phyloP scores from a whole-genome alignment of 2,113 vertebrate species.

The Miniopterus natalensis region DNA sequence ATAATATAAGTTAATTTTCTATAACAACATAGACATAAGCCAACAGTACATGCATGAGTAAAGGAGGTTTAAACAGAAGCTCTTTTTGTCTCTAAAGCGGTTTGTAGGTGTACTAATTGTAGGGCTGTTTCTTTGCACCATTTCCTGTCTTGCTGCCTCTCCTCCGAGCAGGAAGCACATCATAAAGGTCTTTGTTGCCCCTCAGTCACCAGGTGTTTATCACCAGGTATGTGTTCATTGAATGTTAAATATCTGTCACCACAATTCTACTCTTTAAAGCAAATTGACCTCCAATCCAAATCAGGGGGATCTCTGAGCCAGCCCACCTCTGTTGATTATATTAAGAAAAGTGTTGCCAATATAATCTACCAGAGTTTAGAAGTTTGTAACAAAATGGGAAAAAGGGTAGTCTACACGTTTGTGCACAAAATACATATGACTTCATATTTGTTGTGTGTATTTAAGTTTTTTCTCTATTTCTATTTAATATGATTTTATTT shows the following conservation, averaged over 20 bases:
- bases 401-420: background rate
- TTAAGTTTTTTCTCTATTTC: background rate
- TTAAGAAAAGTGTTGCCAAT: background rate
- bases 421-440: background rate
- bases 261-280: background rate
- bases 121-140: background rate
- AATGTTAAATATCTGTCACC: background rate
- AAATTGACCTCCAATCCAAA: background rate
- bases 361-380: background rate
- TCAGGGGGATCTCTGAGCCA: background rate
- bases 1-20: background rate
- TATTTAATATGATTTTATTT: background rate
- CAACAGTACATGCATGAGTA: background rate
- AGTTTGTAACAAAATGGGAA: background rate
- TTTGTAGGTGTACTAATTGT: background rate
- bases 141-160: rapidly evolving
- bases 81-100: background rate
- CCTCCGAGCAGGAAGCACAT: background rate
- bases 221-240: background rate
- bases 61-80: background rate
- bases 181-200: background rate
- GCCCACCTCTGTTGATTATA: background rate
- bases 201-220: rapidly evolving
- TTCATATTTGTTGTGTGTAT: background rate
- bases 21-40: background rate